A percentile compares a stretch with the other conserved stretches of the same genome.
Evolutionary conservation across 1,140 invertebrate genomes (phyloP).

Genomic region (Dermatophagoides farinae): DNA sequence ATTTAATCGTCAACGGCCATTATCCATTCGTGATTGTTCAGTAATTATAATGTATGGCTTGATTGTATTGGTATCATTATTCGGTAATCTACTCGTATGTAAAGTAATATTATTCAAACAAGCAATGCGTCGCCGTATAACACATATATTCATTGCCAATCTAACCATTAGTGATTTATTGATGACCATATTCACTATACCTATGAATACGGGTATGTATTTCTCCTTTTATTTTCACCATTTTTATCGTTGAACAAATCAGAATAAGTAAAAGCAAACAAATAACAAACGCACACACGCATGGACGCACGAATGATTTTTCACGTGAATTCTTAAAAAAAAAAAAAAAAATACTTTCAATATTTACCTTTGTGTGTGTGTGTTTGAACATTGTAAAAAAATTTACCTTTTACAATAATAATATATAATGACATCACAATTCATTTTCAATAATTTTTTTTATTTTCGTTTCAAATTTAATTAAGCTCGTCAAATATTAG

Average conservation of each 20-base stretch:
- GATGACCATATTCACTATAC: constrained; percentile 64
- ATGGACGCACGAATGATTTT: too few relatives aligned
- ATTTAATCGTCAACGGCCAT: not conserved
- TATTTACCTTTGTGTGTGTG: not conserved
- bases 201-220: constrained; percentile 33
- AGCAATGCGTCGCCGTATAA: constrained; percentile 36
- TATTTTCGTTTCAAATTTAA: too few relatives aligned
- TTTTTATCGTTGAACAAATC: not conserved
- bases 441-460: too few relatives aligned
- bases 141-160: constrained; percentile 68
- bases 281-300: too few relatives aligned
- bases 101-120: constrained; percentile 23
- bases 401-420: too few relatives aligned
- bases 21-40: not conserved
- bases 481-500: constrained; percentile 21
- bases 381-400: not conserved
- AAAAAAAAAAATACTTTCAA: too few relatives aligned
- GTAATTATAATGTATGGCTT: constrained; percentile 22
- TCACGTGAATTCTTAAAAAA: too few relatives aligned
- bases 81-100: constrained; percentile 24
- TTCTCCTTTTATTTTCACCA: not conserved
- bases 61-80: constrained; percentile 25
- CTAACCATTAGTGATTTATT: constrained; percentile 60
- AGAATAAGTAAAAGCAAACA: not conserved
- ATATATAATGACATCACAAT: too few relatives aligned